Conservation (phyloP, 1,140 invertebrate species). For the Araneus ventricosus region DNA sequence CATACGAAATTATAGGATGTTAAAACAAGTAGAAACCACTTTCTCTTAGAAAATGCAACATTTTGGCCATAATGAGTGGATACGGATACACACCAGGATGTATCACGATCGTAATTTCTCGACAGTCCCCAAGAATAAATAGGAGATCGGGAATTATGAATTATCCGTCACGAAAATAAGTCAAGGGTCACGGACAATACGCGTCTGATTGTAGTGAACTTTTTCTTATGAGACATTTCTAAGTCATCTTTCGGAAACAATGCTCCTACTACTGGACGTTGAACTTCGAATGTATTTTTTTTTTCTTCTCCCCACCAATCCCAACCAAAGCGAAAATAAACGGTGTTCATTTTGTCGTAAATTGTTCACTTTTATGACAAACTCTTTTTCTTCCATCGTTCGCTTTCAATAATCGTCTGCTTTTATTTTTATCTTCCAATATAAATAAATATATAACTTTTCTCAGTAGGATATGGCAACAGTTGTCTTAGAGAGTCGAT, state of each 20-base stretch:
- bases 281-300: conserved; percentile 10
- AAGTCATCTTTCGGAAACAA: conserved; percentile 65
- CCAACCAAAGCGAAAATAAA: conserved; percentile 28
- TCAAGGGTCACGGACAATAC: conserved; percentile 72
- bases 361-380: conserved; percentile 12
- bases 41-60: too few relatives aligned
- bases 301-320: neutral
- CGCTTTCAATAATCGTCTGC: conserved; percentile 4
- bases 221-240: conserved; percentile 59
- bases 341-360: neutral
- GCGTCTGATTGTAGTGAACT: conserved; percentile 46
- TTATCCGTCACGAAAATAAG: conserved; percentile 67
- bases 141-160: conserved; percentile 66
- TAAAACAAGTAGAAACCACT: too few relatives aligned
- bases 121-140: neutral
- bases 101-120: neutral
- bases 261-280: conserved; percentile 43
- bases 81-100: neutral
- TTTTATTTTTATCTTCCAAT: neutral
- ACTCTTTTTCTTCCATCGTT: neutral
- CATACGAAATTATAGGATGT: too few relatives aligned
- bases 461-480: neutral
- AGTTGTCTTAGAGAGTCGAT: neutral
- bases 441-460: neutral
- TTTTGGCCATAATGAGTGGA: too few relatives aligned